Evolutionary conservation across 2,888 invertebrate species (phyloP).

Genomic region (Pyralis farinalis): DNA sequence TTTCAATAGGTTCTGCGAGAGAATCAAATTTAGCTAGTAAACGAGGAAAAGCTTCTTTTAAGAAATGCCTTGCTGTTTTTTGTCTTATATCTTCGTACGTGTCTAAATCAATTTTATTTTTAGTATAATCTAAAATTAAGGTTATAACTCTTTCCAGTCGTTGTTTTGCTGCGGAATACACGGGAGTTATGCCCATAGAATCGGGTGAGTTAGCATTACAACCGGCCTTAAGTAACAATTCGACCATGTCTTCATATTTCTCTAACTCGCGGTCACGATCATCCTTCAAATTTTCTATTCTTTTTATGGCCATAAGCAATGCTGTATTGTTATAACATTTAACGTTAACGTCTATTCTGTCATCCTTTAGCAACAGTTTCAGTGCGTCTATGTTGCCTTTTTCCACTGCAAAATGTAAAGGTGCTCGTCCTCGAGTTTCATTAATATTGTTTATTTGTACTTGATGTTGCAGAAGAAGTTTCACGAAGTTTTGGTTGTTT

Average conservation of each 20-base stretch:
- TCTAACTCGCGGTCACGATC: slow-evolving; percentile 62
- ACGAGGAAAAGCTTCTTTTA: slow-evolving; percentile 78
- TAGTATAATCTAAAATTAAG: slow-evolving; percentile 73
- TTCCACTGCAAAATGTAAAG: slow-evolving; percentile 84
- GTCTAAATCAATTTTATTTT: slow-evolving; percentile 78
- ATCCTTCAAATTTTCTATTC: slow-evolving; percentile 71
- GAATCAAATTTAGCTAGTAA: slow-evolving; percentile 56
- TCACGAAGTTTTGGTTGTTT: slow-evolving; percentile 76
- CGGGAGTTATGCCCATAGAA: slow-evolving; percentile 75
- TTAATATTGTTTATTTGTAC: slow-evolving; percentile 83
- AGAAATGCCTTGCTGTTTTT: slow-evolving; percentile 79
- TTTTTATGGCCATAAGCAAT: slow-evolving; percentile 72
- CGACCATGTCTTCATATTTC: slow-evolving; percentile 71
- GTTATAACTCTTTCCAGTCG: slow-evolving; percentile 75
- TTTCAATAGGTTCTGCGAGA: slow-evolving; percentile 38
- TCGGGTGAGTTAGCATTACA: slow-evolving; percentile 80
- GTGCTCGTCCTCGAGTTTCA: slow-evolving; percentile 78
- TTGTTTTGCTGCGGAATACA: slow-evolving; percentile 83
- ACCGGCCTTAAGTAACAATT: slow-evolving; percentile 75
- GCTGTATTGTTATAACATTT: slow-evolving; percentile 76
- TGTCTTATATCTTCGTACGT: slow-evolving; percentile 75
- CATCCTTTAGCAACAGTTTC: slow-evolving; percentile 63
- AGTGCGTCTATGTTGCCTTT: slow-evolving; percentile 72
- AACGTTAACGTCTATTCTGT: slow-evolving; percentile 70
- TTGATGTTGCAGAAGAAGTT: slow-evolving; percentile 79